Evolutionary conservation across 2,888 invertebrate genomes (phyloP), one percentile per base, ranked within the genome.

Genomic region (Nemotelus nigrinus): DNA sequence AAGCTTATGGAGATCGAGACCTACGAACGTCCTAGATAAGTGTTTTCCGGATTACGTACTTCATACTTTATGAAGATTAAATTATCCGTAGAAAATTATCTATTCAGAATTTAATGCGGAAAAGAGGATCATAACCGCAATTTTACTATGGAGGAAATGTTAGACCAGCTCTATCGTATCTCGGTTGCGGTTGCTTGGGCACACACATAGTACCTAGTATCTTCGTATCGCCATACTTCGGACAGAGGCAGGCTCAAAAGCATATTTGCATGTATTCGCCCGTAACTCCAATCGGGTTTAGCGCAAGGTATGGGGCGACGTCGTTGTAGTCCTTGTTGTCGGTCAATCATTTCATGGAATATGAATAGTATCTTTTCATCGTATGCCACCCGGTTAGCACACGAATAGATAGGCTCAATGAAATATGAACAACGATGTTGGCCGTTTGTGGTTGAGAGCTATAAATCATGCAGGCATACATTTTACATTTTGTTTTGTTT

Each of bases 31-130:
- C 25, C 63, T n/a, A 44, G 65, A 65, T 45, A 47, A 65, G 65
- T 47, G 65, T 47, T 65, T 44, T 65, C 45, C 45, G 65, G 65
- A 44, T 45, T 45, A 70, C 55, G 55, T 25, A 25, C 25, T 43
- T 53, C 55, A 60, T 74, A 60, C 48, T 60, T 60, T 60, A 74
- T 74, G 74, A 39, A 60, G 63, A 60, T 74, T 74, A 63, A 74
- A 74, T 74, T 60, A 60, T 60, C 74, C 60, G 63, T 60, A 25
- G 48, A 60, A 74, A 72, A 72, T 72, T 72, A 72, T 72, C 72
- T 47, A 72, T 72, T 72, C 60, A 60, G 58, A 47, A 60, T 72
- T 72, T 60, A 57, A 68, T 68, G 48, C 10, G 5, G 68, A 41
- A 3, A 44, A 47, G 47, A n/a, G 60, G 43, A 55, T 71, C 55